Evolutionary conservation across 2,797 vertebrate genomes (phyloP).

Genomic region (Sebastes hopkinsi): DNA sequence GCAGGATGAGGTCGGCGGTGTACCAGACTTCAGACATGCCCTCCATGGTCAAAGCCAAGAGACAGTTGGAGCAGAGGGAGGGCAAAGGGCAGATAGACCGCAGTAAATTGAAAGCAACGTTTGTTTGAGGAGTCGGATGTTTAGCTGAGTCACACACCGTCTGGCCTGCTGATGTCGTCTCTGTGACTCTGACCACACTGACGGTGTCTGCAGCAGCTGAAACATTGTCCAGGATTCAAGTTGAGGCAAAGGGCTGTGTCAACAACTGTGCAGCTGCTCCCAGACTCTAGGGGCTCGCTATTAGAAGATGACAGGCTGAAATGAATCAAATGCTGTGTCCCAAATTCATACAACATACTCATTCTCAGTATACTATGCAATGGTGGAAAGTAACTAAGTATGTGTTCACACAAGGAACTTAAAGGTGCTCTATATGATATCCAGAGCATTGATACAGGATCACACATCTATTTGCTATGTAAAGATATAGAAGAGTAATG

Average conservation of each 20-base stretch:
- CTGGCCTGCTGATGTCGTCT: neutral
- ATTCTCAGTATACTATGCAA: neutral
- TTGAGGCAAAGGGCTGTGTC: conserved; percentile 13
- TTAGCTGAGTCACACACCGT: neutral
- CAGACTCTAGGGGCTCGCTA: neutral
- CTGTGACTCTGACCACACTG: neutral
- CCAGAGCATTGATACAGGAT: too few species aligned
- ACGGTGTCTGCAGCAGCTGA: conserved; percentile 24
- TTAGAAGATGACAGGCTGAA: conserved; percentile 9
- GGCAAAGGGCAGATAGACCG: conserved; percentile 69
- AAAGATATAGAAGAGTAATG: too few species aligned
- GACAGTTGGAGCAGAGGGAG: conserved; percentile 51
- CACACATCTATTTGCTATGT: too few species aligned
- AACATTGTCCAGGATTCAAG: conserved; percentile 3
- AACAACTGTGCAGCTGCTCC: conserved; percentile 39
- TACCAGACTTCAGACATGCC: conserved; percentile 83
- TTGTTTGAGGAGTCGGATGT: conserved; percentile 83
- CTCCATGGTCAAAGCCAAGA: conserved; percentile 76
- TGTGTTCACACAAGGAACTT: neutral
- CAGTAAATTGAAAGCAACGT: conserved; percentile 89
- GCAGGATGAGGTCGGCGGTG: conserved; percentile 83
- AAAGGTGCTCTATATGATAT: too few species aligned
- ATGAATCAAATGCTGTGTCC: conserved; percentile 40
- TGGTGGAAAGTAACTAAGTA: neutral
- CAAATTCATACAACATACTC: conserved; percentile 1